These are phyloP conservation scores for Meghimatium bilineatum DNA, from an alignment of 2,888 invertebrate genomes.

Conservation along the genomic window DNA sequence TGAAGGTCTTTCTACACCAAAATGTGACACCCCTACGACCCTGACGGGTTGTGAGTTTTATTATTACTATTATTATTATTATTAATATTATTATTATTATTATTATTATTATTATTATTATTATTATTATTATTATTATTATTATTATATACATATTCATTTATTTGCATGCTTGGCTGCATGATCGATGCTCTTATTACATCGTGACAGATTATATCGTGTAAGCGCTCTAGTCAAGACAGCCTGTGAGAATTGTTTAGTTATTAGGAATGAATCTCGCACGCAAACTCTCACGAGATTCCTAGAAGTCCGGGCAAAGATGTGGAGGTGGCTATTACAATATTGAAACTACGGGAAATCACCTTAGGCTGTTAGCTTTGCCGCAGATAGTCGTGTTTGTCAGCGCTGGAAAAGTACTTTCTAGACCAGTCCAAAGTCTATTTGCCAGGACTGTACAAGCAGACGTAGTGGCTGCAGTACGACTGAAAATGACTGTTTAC, in stretches of 20 bases:
- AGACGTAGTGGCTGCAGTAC: neutral
- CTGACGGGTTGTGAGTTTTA: too few relatives aligned
- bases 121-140: too few relatives aligned
- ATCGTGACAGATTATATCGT: too few relatives aligned
- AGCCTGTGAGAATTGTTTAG: neutral
- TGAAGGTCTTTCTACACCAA: too few relatives aligned
- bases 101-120: too few relatives aligned
- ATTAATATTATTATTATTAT: too few relatives aligned
- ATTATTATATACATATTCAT: too few relatives aligned
- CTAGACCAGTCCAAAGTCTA: slow-evolving; percentile 15
- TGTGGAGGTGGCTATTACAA: slow-evolving; percentile 27
- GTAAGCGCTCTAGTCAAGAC: too few relatives aligned
- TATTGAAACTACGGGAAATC: slow-evolving; percentile 24
- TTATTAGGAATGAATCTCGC: neutral
- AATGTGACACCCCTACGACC: too few relatives aligned
- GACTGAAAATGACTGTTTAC: neutral
- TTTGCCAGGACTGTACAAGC: neutral
- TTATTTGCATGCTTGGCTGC: too few relatives aligned
- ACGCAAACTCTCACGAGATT: slow-evolving; percentile 10
- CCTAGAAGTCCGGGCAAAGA: neutral
- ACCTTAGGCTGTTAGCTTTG: slow-evolving; percentile 25
- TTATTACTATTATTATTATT: too few relatives aligned
- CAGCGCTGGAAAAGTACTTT: slow-evolving; percentile 24
- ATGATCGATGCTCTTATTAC: too few relatives aligned
- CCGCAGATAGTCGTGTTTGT: slow-evolving; percentile 36